phyloP scores from a whole-genome alignment of 2,797 vertebrate species.

The Alca torda region DNA sequence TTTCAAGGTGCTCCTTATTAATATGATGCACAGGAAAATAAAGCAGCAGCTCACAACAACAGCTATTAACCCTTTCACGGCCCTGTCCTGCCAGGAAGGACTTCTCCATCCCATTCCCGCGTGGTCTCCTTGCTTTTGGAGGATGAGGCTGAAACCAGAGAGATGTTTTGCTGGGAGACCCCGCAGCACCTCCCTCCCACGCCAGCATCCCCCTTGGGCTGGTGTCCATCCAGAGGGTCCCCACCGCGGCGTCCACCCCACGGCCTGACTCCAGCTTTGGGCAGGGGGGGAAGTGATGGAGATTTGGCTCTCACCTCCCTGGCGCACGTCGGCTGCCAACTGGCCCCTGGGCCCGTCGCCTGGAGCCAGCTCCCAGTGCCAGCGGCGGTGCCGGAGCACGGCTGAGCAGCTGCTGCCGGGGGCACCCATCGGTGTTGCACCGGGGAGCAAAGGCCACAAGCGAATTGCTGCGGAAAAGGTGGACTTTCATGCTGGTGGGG shows the following conservation, averaged over 20 bases:
- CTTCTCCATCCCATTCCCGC: background rate
- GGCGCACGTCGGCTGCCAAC: background rate
- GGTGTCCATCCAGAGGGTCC: rapidly evolving
- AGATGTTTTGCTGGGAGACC: background rate
- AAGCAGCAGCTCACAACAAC: background rate
- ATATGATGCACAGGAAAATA: slow-evolving; percentile 26
- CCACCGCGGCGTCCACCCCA: background rate
- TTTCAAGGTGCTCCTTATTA: slow-evolving; percentile 37
- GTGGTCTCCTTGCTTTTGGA: background rate
- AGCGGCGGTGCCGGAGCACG: background rate
- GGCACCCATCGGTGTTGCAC: rapidly evolving
- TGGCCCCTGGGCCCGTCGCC: background rate
- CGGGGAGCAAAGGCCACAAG: background rate
- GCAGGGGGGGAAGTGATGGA: background rate
- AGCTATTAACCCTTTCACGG: slow-evolving; percentile 4
- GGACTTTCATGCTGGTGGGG: rapidly evolving
- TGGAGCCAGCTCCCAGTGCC: background rate
- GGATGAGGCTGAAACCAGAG: background rate
- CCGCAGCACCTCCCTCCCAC: background rate
- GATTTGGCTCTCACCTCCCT: background rate
- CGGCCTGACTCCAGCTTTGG: background rate
- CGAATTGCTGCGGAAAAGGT: rapidly evolving
- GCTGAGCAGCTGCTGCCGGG: background rate
- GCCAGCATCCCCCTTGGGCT: rapidly evolving
- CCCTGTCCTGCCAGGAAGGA: background rate